phyloP scores from a whole-genome alignment of 2,797 vertebrate species.

The Labroides dimidiatus region DNA sequence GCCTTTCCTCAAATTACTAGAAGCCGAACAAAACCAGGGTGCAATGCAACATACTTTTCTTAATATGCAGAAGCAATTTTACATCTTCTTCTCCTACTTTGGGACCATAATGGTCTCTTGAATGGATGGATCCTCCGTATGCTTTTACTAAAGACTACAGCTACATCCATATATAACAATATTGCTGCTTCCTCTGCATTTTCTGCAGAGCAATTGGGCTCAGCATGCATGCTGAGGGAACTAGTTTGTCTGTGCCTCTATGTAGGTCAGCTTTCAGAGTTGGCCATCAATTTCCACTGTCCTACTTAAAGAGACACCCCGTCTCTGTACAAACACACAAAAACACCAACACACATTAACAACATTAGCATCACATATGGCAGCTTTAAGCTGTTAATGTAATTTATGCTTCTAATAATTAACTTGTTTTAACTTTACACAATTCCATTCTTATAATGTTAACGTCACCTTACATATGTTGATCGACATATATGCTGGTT shows the following conservation, averaged over 20 bases:
- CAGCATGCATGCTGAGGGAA: slow-evolving; percentile 75
- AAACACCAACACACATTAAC: slow-evolving; percentile 34
- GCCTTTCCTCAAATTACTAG: not conserved
- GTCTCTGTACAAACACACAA: slow-evolving; percentile 50
- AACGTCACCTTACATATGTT: not conserved
- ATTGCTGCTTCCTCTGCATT: slow-evolving; percentile 65
- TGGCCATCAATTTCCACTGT: slow-evolving; percentile 86
- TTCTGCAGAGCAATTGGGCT: slow-evolving; percentile 67
- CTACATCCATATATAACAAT: slow-evolving; percentile 46
- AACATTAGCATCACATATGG: slow-evolving; percentile 42
- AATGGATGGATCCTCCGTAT: slow-evolving; percentile 10
- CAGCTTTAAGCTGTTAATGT: slow-evolving; percentile 28
- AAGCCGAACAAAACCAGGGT: not conserved
- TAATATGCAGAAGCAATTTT: not conserved
- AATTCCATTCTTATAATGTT: slow-evolving; percentile 6
- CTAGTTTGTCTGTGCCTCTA: slow-evolving; percentile 84
- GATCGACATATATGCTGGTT: slow-evolving; percentile 9
- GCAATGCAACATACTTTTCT: not conserved
- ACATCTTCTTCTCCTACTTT: not conserved
- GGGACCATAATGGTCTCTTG: not conserved
- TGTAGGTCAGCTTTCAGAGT: slow-evolving; percentile 86
- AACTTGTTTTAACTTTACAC: not conserved
- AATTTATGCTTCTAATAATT: slow-evolving; percentile 25
- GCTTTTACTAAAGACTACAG: slow-evolving; percentile 55
- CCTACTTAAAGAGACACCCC: slow-evolving; percentile 82